Conservation (phyloP, 2,888 invertebrate genomes). For the Heliconius erato region DNA sequence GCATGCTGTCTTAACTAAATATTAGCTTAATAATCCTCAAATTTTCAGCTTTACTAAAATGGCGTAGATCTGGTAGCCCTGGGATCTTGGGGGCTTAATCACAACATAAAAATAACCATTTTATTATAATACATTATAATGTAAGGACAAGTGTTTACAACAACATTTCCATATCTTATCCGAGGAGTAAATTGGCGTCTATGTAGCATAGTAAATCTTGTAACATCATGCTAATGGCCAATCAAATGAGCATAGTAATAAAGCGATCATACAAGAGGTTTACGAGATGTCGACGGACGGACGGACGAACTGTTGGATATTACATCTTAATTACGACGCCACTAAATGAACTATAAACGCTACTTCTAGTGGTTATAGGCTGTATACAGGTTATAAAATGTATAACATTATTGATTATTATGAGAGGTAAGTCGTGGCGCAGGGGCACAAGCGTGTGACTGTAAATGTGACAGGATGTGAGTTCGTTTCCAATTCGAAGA, state of each 20-base stretch:
- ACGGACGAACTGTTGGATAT: background rate
- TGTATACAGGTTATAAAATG: background rate
- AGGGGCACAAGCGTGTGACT: no score
- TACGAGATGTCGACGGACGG: conserved; percentile 28
- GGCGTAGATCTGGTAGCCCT: no score
- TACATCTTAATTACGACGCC: conserved; percentile 27
- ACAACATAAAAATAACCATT: background rate
- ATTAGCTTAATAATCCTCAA: no score
- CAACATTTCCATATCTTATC: conserved; percentile 7
- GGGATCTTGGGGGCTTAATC: no score
- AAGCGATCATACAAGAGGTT: conserved; percentile 35
- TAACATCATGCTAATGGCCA: conserved; percentile 34
- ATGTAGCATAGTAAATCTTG: conserved; percentile 25
- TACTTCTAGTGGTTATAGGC: background rate
- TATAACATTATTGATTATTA: background rate
- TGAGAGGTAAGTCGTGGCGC: no score
- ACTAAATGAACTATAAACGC: conserved; percentile 26
- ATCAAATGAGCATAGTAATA: conserved; percentile 35
- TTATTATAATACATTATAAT: background rate
- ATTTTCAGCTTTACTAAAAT: no score
- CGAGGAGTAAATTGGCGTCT: background rate
- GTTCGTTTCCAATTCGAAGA: no score
- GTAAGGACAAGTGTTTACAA: background rate
- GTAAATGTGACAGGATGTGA: no score
- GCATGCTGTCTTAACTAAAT: no score